A percentile compares a stretch with the other conserved stretches of the same genome.
Evolutionary conservation across 2,797 vertebrate species (phyloP).

Genomic region (Sebastes umbrosus): DNA sequence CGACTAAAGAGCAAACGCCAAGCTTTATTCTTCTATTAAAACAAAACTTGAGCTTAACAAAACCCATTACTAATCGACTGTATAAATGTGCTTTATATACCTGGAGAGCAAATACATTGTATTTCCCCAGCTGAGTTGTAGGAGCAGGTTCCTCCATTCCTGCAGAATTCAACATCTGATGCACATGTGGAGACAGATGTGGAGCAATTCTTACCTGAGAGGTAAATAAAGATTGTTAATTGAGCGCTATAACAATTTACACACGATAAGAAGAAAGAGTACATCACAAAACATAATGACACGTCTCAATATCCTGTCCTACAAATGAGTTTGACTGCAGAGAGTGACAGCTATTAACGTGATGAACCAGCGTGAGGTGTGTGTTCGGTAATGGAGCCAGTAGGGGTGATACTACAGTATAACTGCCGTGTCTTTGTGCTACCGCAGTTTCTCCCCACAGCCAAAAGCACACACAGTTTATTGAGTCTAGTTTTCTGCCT

Average conservation of each 20-base stretch:
- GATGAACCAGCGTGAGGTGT: background rate
- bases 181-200: conserved; percentile 75
- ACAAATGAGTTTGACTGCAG: conserved; percentile 19
- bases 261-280: background rate
- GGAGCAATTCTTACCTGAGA: conserved; percentile 86
- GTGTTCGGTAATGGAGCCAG: conserved; percentile 25
- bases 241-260: background rate
- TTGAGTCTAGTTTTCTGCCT: conserved; percentile 1
- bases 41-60: background rate
- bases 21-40: conserved; percentile 3
- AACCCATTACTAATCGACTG: background rate
- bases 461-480: background rate
- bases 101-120: conserved; percentile 76
- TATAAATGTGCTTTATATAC: conserved; percentile 56
- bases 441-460: background rate
- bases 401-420: background rate
- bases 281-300: conserved; percentile 1
- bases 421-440: conserved; percentile 2
- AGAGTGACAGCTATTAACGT: conserved; percentile 18
- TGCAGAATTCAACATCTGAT: conserved; percentile 72
- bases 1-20: background rate
- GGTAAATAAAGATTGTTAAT: conserved; percentile 24
- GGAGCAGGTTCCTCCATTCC: conserved; percentile 80
- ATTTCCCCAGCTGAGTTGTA: conserved; percentile 62
- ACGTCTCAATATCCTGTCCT: conserved; percentile 4